Evolutionary conservation across 2,797 vertebrate species (phyloP), one percentile per base, ranked within the genome.

Genomic region (Denticeps clupeoides): DNA sequence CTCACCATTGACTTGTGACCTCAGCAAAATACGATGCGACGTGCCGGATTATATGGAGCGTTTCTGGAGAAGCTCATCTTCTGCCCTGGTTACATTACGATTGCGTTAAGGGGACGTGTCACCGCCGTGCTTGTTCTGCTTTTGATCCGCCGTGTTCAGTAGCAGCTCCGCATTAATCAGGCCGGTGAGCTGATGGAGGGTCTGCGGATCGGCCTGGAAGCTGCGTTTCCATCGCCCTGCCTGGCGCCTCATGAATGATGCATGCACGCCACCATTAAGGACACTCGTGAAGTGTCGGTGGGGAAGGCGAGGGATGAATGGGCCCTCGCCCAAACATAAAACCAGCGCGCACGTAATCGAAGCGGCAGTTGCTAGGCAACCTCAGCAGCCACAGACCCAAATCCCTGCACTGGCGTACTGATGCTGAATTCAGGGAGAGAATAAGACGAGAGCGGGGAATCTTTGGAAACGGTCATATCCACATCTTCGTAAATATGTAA

Each of bases 311-410:
- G 53, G 49, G 45, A 59, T 65, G 56, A 64, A 58, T 67, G 63
- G 70, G 46, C 70, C 74, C 78, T 70, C 66, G 64, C 53, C 69
- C 68, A 73, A 75, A 73, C 62, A 78, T 65, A 63, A 74, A 79
- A 65, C 54, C 64, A 59, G 47, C 16, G 25, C 53, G 44, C 71
- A 67, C 68, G 74, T 54, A 67, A 73, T 73, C 37, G 44, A 73
- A 73, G 72, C 80, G 74, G 73, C 79, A 78, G 76, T 86, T 84
- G 79, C 83, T 66, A 76, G 73, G 83, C 78, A 84, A 84, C 83
- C 71, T 8, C 41, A 42, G 60, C 79, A 80, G 73, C 72, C 67
- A 77, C 73, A 66, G 75, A 77, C 60, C 75, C 66, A 77, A 79
- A 83, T 82, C 78, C 77, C 71, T 24, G 43, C 67, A 67, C 65